Base-by-base conservation (phyloP, 2,888 invertebrate species). In the Rhagophthalmus giganteus region DNA sequence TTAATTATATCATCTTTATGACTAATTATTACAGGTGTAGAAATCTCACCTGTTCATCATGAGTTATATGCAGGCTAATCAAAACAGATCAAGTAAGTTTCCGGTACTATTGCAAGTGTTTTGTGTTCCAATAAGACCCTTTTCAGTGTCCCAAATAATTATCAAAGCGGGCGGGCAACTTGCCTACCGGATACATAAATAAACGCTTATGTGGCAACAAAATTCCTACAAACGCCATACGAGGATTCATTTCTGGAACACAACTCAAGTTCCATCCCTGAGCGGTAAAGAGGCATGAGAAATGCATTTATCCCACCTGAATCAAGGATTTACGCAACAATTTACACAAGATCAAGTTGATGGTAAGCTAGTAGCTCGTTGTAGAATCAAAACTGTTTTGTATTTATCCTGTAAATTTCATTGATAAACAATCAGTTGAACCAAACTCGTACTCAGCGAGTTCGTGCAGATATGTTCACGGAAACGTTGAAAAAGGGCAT, bases 401-500 rank as follows among this genome's bases (percentile, higher is more conserved):
- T n/a, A n/a, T n/a, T 31, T 32, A 14, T 59, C 56, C 11, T 12
- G 4, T 42, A 57, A 46, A 61, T 60, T 61, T 8, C 67, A 87
- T 91, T 96, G 68, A 95, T 96, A 91, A 95, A 94, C 76, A 92
- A 93, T 70, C 96, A 97, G 74, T 76, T 97, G 61, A 95, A 93
- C 57, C 94, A 95, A 74, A 96, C 97, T 0, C 88, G 98, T 40
- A 93, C 95, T 0, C 95, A 97, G 72, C 87, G 99, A 60, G 96
- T 99, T 12, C 86, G 98, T 7, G 97, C 96, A 0, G 98, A 98
- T 30, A 97, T 99, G 96, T 99, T 98, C 72, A 97, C 98, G 0
- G 98, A 98, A 77, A 97, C 97, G 1, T 77, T 97, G 65, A 96
- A 96, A 69, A 97, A 96, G 76, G 96, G 95, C 32, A 92, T 94